These are phyloP conservation scores for Xiphophorus couchianus DNA, from an alignment of 2,113 vertebrate species.

Conservation along the genomic window DNA sequence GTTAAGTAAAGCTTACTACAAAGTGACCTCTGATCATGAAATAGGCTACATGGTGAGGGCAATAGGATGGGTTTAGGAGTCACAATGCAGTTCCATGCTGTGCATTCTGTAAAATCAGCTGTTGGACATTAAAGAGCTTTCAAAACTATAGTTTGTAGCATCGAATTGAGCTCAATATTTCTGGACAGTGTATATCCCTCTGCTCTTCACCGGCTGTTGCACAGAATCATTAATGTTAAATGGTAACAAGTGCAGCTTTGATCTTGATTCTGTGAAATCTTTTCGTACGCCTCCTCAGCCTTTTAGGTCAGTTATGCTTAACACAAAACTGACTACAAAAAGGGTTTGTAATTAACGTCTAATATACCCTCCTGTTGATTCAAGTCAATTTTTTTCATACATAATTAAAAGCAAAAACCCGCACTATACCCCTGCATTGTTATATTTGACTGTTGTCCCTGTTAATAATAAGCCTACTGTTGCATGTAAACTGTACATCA, in stretches of 20 bases:
- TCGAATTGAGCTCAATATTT: background rate
- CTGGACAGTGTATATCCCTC: conserved; percentile 3
- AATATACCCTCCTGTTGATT: conserved; percentile 36
- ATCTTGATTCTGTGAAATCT: conserved; percentile 31
- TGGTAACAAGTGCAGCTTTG: conserved; percentile 27
- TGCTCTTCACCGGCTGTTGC: conserved; percentile 1
- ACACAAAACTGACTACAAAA: conserved; percentile 19
- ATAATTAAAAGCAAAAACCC: conserved; percentile 26
- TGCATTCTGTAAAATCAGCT: background rate
- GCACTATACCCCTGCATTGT: background rate
- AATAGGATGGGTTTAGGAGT: too few relatives aligned
- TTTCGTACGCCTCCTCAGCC: conserved; percentile 19
- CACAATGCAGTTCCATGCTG: too few relatives aligned
- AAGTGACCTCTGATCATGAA: too few relatives aligned
- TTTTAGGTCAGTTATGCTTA: conserved; percentile 40
- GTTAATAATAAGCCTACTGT: background rate
- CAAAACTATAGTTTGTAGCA: background rate
- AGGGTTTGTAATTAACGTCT: conserved; percentile 35
- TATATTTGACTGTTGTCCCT: background rate
- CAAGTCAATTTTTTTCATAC: background rate
- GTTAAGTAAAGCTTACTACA: too few relatives aligned
- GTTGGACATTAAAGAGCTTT: background rate
- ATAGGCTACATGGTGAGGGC: too few relatives aligned
- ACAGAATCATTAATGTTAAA: conserved; percentile 49
- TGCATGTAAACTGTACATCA: background rate